Base-by-base conservation (phyloP, 2,113 vertebrate species). In the Phylloscopus trochilus region DNA sequence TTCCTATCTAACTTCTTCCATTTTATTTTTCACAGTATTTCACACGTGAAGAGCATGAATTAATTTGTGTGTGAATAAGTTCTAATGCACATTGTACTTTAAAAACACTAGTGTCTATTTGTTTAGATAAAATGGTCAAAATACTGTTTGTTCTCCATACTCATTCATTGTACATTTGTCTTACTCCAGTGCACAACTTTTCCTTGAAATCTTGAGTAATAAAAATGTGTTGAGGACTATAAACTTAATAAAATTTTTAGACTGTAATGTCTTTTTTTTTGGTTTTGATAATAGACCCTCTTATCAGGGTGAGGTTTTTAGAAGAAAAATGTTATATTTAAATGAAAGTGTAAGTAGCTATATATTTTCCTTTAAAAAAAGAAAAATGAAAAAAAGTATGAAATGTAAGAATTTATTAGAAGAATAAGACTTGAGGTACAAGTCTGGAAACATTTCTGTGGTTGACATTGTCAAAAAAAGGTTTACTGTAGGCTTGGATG, bases 241-340 rank as follows among this genome's bases (percentile, higher is more conserved):
- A 86, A 86, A 93, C 87, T 95, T 62, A 96, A 79, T 96, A 93
- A 94, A 83, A 92, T 94, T 95, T 96, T 94, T 97, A 91, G 70
- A 72, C 66, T 86, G 16, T 75, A 68, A 84, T 75, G 46, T 92
- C 55, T 95, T 92, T 60, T 70, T 53, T 66, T 43, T 19, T 60
- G 59, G 35, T 64, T 76, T 96, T 96, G 79, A 80, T 97, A 96
- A 85, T 92, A 92, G 69, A 70, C 41, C 43, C 53, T 64, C 80
- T 72, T 87, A 47, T 47, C 60, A 63, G 86, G 83, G 84, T 95
- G 77, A 16, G 8, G 67, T 96, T 98, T 97, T 96, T 96, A 56
- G 83, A 86, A 92, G 66, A 96, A 97, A 90, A 76, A 39, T 44
- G 87, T 87, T 98, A 44, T 97, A 98, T 98, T 98, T 98, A 97